phyloP scores from a whole-genome alignment of 2,888 invertebrate genomes.

The Eurytoma californica region DNA sequence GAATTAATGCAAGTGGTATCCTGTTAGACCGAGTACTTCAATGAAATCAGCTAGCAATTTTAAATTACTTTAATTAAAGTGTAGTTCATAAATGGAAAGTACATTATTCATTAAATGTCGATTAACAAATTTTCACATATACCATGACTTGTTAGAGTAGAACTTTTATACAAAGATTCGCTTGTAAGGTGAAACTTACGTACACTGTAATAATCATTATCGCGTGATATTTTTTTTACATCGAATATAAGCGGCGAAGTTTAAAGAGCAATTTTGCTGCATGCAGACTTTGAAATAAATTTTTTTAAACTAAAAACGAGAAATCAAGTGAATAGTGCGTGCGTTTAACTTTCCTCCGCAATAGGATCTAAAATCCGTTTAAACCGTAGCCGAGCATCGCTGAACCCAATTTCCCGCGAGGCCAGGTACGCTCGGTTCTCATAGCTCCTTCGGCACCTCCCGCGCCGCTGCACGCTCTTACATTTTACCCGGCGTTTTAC shows the following conservation, averaged over 20 bases:
- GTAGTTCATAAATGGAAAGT: too few relatives aligned
- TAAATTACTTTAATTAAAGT: too few relatives aligned
- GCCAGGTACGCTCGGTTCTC: slow-evolving; percentile 14
- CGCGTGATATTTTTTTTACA: too few relatives aligned
- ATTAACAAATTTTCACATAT: too few relatives aligned
- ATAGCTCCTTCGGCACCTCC: slow-evolving; percentile 56
- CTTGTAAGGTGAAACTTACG: too few relatives aligned
- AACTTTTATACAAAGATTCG: too few relatives aligned
- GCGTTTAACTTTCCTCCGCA: slow-evolving; percentile 14
- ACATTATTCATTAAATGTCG: too few relatives aligned
- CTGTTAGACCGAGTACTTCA: slow-evolving; percentile 59
- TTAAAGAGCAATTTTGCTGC: too few relatives aligned
- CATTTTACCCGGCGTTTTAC: slow-evolving; percentile 61
- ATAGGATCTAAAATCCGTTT: slow-evolving; percentile 9
- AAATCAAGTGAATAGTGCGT: not conserved
- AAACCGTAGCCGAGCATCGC: not conserved
- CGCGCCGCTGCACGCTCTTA: slow-evolving; percentile 62
- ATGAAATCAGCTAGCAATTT: slow-evolving; percentile 17
- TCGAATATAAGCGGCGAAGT: too few relatives aligned
- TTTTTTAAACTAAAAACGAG: not conserved
- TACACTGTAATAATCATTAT: too few relatives aligned
- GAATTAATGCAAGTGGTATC: slow-evolving; percentile 58
- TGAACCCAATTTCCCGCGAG: slow-evolving; percentile 10
- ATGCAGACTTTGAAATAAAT: too few relatives aligned
- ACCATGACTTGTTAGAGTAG: too few relatives aligned